Evolutionary conservation across 1,140 invertebrate genomes (phyloP).

Genomic region (Campoletis sonorensis): DNA sequence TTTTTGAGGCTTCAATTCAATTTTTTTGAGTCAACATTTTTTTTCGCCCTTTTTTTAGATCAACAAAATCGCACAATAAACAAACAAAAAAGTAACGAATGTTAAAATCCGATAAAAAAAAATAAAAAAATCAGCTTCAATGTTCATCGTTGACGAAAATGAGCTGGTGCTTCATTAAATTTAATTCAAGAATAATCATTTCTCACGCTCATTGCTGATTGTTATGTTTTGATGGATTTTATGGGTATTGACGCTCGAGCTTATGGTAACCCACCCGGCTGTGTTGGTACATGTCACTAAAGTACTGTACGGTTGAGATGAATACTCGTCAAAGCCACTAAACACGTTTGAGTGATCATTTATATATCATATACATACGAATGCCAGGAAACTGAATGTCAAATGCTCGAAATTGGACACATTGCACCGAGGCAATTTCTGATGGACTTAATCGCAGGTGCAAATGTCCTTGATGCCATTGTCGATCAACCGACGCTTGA

Average conservation of each 20-base stretch:
- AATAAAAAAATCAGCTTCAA: too few relatives aligned
- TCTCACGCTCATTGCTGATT: neutral
- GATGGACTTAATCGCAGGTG: neutral
- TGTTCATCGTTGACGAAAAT: too few relatives aligned
- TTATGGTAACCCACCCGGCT: too few relatives aligned
- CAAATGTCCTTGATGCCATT: constrained; percentile 1
- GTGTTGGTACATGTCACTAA: neutral
- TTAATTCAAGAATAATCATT: neutral
- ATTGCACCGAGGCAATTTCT: constrained; percentile 1
- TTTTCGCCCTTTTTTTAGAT: too few relatives aligned
- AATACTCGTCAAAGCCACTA: neutral
- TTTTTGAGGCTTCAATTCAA: too few relatives aligned
- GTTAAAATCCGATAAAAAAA: too few relatives aligned
- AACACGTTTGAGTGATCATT: neutral
- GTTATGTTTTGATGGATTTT: neutral
- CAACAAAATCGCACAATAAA: too few relatives aligned
- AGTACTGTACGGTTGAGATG: neutral
- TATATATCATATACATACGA: constrained; percentile 2
- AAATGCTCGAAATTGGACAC: constrained; percentile 2
- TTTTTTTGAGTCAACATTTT: too few relatives aligned
- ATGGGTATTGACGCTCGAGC: neutral
- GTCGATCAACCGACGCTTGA: neutral
- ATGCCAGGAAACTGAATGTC: neutral
- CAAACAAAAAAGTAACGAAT: too few relatives aligned
- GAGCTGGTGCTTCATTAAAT: too few relatives aligned